A percentile compares a stretch with the other conserved stretches of the same genome.
These are phyloP conservation scores for Peromyscus melanophrys DNA, from an alignment of 2,797 vertebrate genomes.

Conservation along the genomic window DNA sequence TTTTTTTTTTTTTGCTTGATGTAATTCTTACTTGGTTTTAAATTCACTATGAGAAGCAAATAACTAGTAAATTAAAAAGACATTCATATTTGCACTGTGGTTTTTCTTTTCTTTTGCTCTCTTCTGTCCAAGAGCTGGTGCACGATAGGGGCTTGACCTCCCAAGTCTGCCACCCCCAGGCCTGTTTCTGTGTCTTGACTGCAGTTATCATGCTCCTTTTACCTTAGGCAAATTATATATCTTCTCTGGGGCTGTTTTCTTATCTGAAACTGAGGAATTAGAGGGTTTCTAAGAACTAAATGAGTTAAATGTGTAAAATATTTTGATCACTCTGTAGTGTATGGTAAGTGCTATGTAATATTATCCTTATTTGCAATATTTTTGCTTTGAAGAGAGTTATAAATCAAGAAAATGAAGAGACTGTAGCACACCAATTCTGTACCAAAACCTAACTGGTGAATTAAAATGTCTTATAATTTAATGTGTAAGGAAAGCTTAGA, in stretches of 20 bases:
- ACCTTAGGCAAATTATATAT: background rate
- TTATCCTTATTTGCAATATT: slow-evolving; percentile 41
- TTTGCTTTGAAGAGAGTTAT: slow-evolving; percentile 60
- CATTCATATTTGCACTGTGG: background rate
- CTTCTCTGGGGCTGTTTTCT: slow-evolving; percentile 42
- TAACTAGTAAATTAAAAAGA: background rate
- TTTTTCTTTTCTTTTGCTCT: background rate
- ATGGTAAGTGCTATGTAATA: slow-evolving; percentile 35
- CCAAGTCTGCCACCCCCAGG: background rate
- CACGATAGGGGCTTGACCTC: background rate
- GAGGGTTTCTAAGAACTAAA: slow-evolving; percentile 53
- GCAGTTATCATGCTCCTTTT: background rate
- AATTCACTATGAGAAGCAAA: slow-evolving; percentile 12
- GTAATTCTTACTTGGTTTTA: slow-evolving; percentile 67
- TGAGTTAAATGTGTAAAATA: slow-evolving; percentile 64
- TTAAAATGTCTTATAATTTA: slow-evolving; percentile 53
- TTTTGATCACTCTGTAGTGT: slow-evolving; percentile 40
- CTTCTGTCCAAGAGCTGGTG: background rate
- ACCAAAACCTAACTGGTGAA: slow-evolving; percentile 2
- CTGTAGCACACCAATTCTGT: background rate
- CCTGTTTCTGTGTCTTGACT: background rate
- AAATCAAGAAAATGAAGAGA: slow-evolving; percentile 50
- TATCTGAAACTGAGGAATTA: slow-evolving; percentile 55
- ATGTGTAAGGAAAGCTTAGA: background rate
- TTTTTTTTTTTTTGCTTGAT: slow-evolving; percentile 53